Base-by-base conservation (phyloP, 2,797 vertebrate species). In the Lepilemur septentrionalis region DNA sequence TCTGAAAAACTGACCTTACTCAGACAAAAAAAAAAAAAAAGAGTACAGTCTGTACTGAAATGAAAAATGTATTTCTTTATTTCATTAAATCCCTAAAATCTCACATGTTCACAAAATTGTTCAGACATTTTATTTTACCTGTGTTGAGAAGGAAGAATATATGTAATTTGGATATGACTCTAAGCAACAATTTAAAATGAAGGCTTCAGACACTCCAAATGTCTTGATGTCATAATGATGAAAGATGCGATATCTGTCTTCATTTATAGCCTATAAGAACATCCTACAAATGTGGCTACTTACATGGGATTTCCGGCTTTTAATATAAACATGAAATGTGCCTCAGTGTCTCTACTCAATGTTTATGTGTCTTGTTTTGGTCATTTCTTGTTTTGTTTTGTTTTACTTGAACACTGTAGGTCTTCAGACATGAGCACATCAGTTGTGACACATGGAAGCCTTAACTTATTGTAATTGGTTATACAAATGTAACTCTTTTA, bases 401-500 rank as follows among this genome's bases (percentile, higher is more conserved):
- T 80, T 85, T 96, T 91, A 52, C 38, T 63, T 72, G 22, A 82
- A 89, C 89, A 32, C 17, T 76, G 28, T 35, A 83, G 12, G n/a
- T 82, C 23, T 94, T 87, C 4, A 75, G 30, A 75, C 2, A 76
- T 41, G 25, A 92, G 43, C 3, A 82, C 20, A 95, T 17, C 0
- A 4, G 46, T 72, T 32, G 67, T 14, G 35, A 8, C 9, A 80
- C 7, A 63, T 15, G 30, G 59, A 94, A 84, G 94, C 50, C 32
- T 67, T 88, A 65, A 86, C 12, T 32, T 93, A 89, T 10, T 61
- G 52, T 23, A 82, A 46, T 13, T n/a, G 12, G 3, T 88, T 57
- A 94, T 59, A 78, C 41, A 79, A 69, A 94, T 38, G 35, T 91
- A 82, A 93, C 38, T 88, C 82, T 17, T 81, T 76, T 90, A 92